Evolutionary conservation across 2,888 invertebrate genomes (phyloP), one percentile per base, ranked within the genome.

Genomic region (Mamestra brassicae): DNA sequence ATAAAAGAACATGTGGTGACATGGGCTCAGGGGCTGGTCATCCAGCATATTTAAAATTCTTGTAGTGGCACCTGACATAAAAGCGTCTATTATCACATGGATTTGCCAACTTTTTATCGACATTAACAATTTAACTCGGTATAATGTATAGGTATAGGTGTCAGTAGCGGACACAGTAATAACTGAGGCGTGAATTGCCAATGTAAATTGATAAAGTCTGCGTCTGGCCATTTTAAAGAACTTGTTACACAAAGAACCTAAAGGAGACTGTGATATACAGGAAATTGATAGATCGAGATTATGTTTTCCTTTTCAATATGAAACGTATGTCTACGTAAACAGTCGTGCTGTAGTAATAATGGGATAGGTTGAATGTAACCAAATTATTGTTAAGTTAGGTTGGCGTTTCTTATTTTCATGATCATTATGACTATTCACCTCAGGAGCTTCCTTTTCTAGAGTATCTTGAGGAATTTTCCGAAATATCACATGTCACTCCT

Each of bases 171-270:
- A 67, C 70, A 62, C 72, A 68, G 76, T 82, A 79, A 81, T 82
- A 86, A 87, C 74, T 76, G 79, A 82, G 75, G 78, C 81, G 81
- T 82, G 67, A 86, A 87, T 85, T 80, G 69, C 54, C 81, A 84
- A 85, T 83, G 80, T 83, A 79, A 83, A 87, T 83, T 85, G 75
- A 78, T 81, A 83, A 80, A 76, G 78, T 76, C 76, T 69, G 52
- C 76, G 66, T 76, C 69, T 74, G 70, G 64, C 63, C 71, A 85
- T 85, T 77, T 80, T 73, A 74, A 76, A 78, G 71, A 78, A 69
- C 58, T 50, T 52, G 71, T 26, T 70, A 47, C 52, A 84, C 70
- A 77, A 87, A 79, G 73, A 75, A 78, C 70, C 47, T 67, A 67
- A 74, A 74, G 55, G 63, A 71, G 66, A 71, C 13, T 13, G 38